These are phyloP conservation scores for Speoplatyrhinus poulsoni DNA, from an alignment of 2,113 vertebrate genomes.

Conservation along the genomic window DNA sequence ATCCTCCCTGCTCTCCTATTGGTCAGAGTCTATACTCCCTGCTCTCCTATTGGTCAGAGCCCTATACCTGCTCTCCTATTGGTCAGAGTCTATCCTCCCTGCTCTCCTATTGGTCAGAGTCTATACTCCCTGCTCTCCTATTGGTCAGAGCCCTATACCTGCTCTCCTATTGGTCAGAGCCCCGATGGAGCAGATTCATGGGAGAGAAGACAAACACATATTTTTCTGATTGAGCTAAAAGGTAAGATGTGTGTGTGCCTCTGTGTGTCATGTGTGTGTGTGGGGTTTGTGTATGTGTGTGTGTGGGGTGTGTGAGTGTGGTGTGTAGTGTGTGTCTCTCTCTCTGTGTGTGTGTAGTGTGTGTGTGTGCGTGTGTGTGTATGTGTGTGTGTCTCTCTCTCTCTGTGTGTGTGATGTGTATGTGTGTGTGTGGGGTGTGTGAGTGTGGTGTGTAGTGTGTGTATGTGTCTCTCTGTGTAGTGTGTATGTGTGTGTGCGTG, in stretches of 20 bases:
- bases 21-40: neutral
- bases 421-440: neutral
- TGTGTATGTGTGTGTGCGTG: neutral
- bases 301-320: neutral
- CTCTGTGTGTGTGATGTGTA: too few species aligned
- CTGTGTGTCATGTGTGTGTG: neutral
- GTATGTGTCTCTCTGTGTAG: neutral
- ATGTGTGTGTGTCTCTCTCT: neutral
- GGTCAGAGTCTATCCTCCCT: neutral
- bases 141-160: neutral
- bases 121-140: neutral
- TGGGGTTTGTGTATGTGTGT: too few species aligned
- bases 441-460: too few species aligned
- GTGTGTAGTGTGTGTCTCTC: neutral
- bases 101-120: neutral
- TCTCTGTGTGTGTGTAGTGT: neutral
- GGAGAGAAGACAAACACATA: neutral
- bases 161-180: slow-evolving; percentile 20
- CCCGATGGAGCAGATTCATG: neutral
- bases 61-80: too few species aligned
- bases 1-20: slow-evolving; percentile 11
- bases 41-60: too few species aligned
- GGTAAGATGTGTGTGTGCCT: neutral
- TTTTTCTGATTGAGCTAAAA: neutral
- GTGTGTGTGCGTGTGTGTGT: too few species aligned